Percentiles rank a stretch among this genome's conserved stretches.
These are phyloP conservation scores for Ianthella basta DNA, from an alignment of 37 sponge, comb jelly and placozoan genomes.

Conservation along the genomic window DNA sequence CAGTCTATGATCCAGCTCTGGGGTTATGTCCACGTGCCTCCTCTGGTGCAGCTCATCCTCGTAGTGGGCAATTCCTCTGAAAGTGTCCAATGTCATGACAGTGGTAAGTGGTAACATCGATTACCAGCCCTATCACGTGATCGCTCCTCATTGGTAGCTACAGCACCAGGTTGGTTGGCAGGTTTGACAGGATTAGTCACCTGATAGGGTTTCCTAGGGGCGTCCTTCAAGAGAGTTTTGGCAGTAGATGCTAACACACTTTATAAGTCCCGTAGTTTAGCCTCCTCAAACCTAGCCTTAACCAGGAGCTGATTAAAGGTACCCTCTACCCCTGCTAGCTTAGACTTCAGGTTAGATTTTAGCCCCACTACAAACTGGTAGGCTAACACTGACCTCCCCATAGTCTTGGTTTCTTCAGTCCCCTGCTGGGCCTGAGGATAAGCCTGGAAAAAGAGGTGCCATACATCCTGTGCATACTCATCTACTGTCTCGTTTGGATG, in stretches of 20 bases:
- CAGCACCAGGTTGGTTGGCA: background rate
- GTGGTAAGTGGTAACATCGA: background rate
- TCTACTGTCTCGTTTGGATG: conserved; percentile 45
- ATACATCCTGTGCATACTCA: conserved; percentile 55
- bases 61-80: background rate
- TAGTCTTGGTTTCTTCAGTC: conserved; percentile 14
- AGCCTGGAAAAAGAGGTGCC: conserved; percentile 38
- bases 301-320: conserved; percentile 19
- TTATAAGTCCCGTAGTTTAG: conserved; percentile 11
- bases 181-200: too few relatives aligned
- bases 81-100: conserved; percentile 18
- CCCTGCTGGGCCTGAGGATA: conserved; percentile 8
- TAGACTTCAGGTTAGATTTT: background rate
- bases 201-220: too few relatives aligned
- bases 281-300: conserved; percentile 51
- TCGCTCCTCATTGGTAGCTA: background rate
- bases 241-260: background rate
- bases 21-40: conserved; percentile 20
- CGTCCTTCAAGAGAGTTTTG: background rate
- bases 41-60: conserved; percentile 23
- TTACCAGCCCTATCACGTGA: background rate
- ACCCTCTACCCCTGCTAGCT: conserved; percentile 36
- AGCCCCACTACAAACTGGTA: conserved; percentile 44
- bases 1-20: too few relatives aligned
- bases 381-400: conserved; percentile 35